A percentile compares a stretch with the other conserved stretches of the same genome.
Evolutionary conservation across 2,888 invertebrate species (phyloP).

Genomic region (Meghimatium bilineatum): DNA sequence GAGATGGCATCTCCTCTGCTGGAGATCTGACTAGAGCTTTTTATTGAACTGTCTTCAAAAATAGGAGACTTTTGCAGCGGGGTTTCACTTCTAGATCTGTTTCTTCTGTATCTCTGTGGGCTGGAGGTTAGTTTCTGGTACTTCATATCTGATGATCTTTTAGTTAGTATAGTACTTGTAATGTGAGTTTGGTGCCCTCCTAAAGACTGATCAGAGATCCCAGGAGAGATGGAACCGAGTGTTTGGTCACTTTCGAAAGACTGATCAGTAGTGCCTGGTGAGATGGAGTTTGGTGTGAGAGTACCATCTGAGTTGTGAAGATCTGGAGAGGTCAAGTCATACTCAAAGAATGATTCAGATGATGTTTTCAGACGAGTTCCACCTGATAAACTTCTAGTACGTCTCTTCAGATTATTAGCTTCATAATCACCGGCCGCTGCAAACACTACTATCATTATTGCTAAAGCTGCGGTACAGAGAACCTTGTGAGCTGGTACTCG

Average conservation of each 20-base stretch:
- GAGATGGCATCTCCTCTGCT: conserved; percentile 56
- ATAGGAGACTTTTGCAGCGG: not conserved
- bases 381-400: conserved; percentile 28
- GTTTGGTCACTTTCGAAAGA: conserved; percentile 39
- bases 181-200: conserved; percentile 39
- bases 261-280: conserved; percentile 45
- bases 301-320: conserved; percentile 48
- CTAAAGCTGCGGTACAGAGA: conserved; percentile 24
- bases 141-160: conserved; percentile 20
- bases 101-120: conserved; percentile 15
- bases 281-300: conserved; percentile 49
- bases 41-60: not conserved
- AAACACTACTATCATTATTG: conserved; percentile 14
- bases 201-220: conserved; percentile 35
- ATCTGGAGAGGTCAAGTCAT: conserved; percentile 27
- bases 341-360: conserved; percentile 29
- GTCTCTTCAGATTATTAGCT: not conserved
- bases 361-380: not conserved
- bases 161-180: not conserved
- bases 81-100: not conserved
- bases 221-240: conserved; percentile 48
- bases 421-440: not conserved
- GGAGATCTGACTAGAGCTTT: not conserved
- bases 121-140: conserved; percentile 26
- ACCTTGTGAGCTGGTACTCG: not conserved